Base-by-base conservation (phyloP, 2,888 invertebrate genomes). In the Allolobophora icterica region DNA sequence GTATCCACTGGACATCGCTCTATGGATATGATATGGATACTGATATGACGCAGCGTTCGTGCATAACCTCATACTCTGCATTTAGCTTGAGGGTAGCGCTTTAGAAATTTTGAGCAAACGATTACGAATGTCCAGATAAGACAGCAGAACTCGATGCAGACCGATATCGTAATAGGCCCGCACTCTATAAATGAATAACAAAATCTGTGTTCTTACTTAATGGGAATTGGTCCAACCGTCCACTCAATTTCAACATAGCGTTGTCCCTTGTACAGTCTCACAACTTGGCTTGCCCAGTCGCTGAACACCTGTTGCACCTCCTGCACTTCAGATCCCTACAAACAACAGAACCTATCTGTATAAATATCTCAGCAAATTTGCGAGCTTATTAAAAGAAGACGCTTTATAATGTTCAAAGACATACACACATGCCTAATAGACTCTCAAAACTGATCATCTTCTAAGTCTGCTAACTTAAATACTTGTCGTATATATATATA, bases 221-320 rank as follows among this genome's bases (percentile, higher is more conserved):
- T 30, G 93, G 84, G 91, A 91, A 96, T 96, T 0, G 96, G 96
- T 83, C 96, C 96, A 58, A 96, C 95, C 24, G 96, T 95, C 96
- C 96, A 96, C 93, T 96, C 96, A 45, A 96, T 94, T 93, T 96
- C 96, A 3, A 95, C 94, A 92, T 95, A 94, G 11, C 19, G 96
- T 17, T 92, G 92, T n/a, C 93, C 94, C 34, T 92, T 90, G 91
- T 95, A 95, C 30, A 95, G 92, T 38, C 95, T 91, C 42, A 94
- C 93, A 35, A 95, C 94, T 92, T 95, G 94, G 24, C 93, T 93
- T 1, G 94, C 96, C 97, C 97, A 98, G 90, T 93, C 92, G 89
- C 93, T 93, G 92, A 97, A 97, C 91, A 94, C 95, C 93, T 97
- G 96, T 93, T 97, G 97, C 0, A 98, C 95, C 96, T 99, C 99